Percentiles rank a stretch among this genome's conserved stretches.
Conservation (phyloP, 2,888 invertebrate genomes). For the Cataglyphis albicans region DNA sequence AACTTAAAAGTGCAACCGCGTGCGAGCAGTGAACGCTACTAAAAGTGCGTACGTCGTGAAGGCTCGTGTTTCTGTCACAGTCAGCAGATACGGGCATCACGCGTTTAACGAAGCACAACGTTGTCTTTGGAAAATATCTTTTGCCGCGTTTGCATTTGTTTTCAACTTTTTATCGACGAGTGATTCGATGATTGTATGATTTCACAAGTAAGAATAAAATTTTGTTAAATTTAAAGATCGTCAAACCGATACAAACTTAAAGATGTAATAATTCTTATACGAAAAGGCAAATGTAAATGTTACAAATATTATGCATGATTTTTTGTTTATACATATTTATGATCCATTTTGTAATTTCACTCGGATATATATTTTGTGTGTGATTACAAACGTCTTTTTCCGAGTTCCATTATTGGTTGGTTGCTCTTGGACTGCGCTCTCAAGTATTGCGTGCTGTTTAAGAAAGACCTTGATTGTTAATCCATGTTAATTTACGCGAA, state of each 20-base stretch:
- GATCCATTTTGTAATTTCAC: conserved; percentile 3
- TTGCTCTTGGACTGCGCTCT: conserved; percentile 60
- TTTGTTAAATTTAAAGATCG: background rate
- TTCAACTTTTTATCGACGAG: background rate
- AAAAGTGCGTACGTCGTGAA: conserved; percentile 72
- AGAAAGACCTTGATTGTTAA: conserved; percentile 65
- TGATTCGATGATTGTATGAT: background rate
- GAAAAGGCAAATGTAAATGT: conserved; percentile 5
- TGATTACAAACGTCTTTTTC: conserved; percentile 46
- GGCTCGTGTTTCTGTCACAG: conserved; percentile 71
- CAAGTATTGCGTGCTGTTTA: conserved; percentile 52
- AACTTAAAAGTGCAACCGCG: conserved; percentile 45
- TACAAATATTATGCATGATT: background rate
- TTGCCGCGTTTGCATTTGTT: conserved; percentile 10
- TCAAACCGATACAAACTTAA: background rate
- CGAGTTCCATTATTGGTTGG: conserved; percentile 63
- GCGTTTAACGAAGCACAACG: conserved; percentile 64
- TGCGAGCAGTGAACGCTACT: conserved; percentile 56
- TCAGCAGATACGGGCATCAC: conserved; percentile 69
- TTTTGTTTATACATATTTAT: background rate
- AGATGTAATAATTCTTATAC: background rate
- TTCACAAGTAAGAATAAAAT: background rate
- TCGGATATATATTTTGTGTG: conserved; percentile 35
- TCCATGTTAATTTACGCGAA: conserved; percentile 56
- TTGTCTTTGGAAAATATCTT: conserved; percentile 43